Evolutionary conservation across 2,888 invertebrate species (phyloP), one percentile per base, ranked within the genome.

Genomic region (Tanytarsus gracilentus): DNA sequence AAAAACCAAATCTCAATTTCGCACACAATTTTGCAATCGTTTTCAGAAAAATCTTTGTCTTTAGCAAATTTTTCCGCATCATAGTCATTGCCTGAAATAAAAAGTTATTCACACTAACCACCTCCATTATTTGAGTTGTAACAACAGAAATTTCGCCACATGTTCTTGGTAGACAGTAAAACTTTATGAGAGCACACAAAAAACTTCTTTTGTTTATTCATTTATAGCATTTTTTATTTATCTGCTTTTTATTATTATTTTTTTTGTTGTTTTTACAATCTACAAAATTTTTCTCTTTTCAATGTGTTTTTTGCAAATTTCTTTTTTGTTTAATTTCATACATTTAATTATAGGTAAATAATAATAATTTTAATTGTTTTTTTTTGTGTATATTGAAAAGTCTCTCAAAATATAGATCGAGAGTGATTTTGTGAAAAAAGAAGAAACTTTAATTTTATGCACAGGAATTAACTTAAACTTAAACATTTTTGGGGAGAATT

Each of bases 221-320:
- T 23, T 44, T 44, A 44, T 44, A 44, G 44, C 44, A 44, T 44
- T 44, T 44, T n/a, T 44, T 44, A 44, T 44, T 44, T 44, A 44
- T 44, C 44, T 44, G 44, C 44, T 18, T 44, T 39, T 39, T n/a
- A n/a, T n/a, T n/a, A n/a, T n/a, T n/a, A n/a, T n/a, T n/a, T 39
- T 44, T 44, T 18, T 36, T 36, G n/a, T 36, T 36, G 14, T 44
- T 44, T 44, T 44, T 44, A 44, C 44, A 44, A 44, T 44, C 44
- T 44, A 44, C 44, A 44, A 44, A 44, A 44, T 18, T 18, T 21
- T 18, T 44, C 40, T 44, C 44, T 44, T 18, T 9, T 18, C 18
- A 18, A 21, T 44, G 18, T 18, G 18, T 21, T 44, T 44, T 44
- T 44, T 44, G 21, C 21, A 44, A 44, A 44, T 44, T 44, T 23